A percentile compares a stretch with the other conserved stretches of the same genome.
phyloP scores from a whole-genome alignment of 2,113 vertebrate genomes.

The Mormyrus lacerda region DNA sequence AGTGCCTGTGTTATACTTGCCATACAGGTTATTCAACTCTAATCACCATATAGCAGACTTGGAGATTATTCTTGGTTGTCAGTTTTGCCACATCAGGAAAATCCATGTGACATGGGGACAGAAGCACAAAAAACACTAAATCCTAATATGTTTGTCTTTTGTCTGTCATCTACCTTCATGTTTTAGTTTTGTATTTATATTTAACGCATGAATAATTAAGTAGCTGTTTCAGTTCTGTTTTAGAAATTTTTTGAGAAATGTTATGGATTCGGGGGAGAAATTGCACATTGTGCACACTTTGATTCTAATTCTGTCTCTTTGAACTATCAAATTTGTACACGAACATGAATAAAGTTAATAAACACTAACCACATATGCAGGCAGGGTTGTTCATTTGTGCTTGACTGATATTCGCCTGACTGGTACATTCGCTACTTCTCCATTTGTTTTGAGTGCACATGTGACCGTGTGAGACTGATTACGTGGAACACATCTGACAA shows the following conservation, averaged over 20 bases:
- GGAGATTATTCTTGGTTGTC: background rate
- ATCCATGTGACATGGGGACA: background rate
- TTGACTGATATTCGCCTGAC: background rate
- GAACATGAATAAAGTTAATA: background rate
- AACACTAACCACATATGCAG: background rate
- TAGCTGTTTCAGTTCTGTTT: background rate
- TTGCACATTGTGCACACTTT: background rate
- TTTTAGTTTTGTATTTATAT: conserved; percentile 2
- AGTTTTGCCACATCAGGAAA: background rate
- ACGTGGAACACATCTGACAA: background rate
- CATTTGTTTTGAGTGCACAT: background rate
- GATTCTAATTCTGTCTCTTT: background rate
- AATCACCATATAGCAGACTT: background rate
- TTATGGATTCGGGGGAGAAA: background rate
- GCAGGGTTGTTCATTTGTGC: background rate
- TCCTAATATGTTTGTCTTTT: background rate
- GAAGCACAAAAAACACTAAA: background rate
- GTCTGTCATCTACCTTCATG: background rate
- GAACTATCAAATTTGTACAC: background rate
- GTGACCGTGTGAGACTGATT: background rate
- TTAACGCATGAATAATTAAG: background rate
- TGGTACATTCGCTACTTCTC: background rate
- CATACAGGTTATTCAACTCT: background rate
- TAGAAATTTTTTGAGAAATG: background rate
- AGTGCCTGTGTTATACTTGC: background rate